Evolutionary conservation across 2,113 vertebrate genomes (phyloP), one percentile per base, ranked within the genome.

Genomic region (Carassius gibelio): DNA sequence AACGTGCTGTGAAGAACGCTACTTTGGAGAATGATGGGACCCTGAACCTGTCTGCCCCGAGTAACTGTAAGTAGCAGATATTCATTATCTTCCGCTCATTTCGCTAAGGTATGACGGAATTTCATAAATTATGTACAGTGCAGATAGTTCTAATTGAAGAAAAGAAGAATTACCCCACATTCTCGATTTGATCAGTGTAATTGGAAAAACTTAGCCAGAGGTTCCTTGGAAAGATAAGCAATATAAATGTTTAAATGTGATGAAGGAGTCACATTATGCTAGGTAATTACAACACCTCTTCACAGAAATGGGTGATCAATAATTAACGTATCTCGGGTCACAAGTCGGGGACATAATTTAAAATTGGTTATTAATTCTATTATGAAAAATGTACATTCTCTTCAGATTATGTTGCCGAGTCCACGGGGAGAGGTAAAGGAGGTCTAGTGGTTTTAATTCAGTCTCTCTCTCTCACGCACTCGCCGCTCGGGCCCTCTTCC

Each of bases 161-260:
- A 87, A 84, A 91, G 90, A 93, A 87, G 87, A 91, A 93, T 92
- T 81, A 83, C 86, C 87, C 87, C 85, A 52, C 19, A 71, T 90
- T 88, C 87, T 76, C 77, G 83, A 88, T 93, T 90, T 90, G 89
- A 92, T 94, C 90, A 85, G 90, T 90, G 80, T 93, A 93, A 93
- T 94, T 94, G 91, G 83, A 91, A 92, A 90, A 88, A 89, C 89
- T 69, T 91, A 85, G 93, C 91, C 88, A 68, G 78, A 80, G 92
- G 88, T 79, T 90, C 83, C 64, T 76, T 55, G 82, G 84, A 91
- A 93, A 91, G 92, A 93, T 93, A 93, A 94, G 92, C 92, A 91
- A 92, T 92, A 93, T 93, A 91, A 93, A 93, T 94, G 91, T 93
- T 94, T 94, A 93, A 94, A 89, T 89, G 88, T 94, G 93, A 93